phyloP scores from a whole-genome alignment of 2,797 vertebrate genomes.

The Scyliorhinus canicula region DNA sequence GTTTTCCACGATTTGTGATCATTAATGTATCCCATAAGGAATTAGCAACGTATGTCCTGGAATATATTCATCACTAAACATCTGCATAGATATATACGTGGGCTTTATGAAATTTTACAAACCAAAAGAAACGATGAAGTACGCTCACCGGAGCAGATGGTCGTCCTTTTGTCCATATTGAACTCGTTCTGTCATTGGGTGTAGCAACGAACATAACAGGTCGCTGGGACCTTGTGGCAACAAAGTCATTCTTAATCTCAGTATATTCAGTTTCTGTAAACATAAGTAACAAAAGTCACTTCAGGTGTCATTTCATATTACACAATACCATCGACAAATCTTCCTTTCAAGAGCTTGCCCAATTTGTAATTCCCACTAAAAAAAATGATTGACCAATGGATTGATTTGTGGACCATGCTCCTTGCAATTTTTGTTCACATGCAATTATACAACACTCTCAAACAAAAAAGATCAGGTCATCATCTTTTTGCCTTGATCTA shows the following conservation, averaged over 20 bases:
- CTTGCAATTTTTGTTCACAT: neutral
- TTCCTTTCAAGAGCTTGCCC: neutral
- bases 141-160: slow-evolving; percentile 76
- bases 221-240: slow-evolving; percentile 68
- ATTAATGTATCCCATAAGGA: neutral
- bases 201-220: slow-evolving; percentile 87
- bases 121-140: neutral
- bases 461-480: neutral
- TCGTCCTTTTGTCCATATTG: slow-evolving; percentile 76
- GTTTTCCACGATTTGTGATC: neutral
- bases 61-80: neutral
- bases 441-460: neutral
- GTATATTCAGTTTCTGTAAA: slow-evolving; percentile 68
- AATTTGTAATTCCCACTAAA: neutral
- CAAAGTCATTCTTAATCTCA: slow-evolving; percentile 81
- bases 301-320: neutral
- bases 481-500: neutral
- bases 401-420: neutral
- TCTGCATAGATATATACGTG: neutral
- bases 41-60: neutral
- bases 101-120: neutral
- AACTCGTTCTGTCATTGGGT: slow-evolving; percentile 75
- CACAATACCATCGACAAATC: neutral
- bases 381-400: neutral
- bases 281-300: neutral